Conservation (phyloP, 2,888 invertebrate species). For the Formica aserva region DNA sequence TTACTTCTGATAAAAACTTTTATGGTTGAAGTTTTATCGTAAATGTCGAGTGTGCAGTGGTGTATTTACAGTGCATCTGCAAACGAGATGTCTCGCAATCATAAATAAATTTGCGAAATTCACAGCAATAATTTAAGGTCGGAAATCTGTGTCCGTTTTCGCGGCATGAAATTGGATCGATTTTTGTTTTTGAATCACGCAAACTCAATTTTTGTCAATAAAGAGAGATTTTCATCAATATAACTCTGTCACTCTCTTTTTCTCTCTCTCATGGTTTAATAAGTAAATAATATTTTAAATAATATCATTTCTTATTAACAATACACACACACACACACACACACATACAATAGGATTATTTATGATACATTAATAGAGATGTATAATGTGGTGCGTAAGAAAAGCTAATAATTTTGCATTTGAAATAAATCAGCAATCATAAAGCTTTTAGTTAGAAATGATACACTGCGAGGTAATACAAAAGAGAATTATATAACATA, state of each 20-base stretch:
- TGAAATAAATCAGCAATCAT: neutral
- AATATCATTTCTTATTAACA: neutral
- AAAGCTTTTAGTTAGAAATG: constrained; percentile 11
- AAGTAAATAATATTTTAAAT: neutral
- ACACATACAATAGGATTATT: neutral
- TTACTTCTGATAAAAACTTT: constrained; percentile 19
- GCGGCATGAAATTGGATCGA: neutral
- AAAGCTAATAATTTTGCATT: neutral
- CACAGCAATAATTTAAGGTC: neutral
- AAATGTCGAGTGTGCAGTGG: neutral
- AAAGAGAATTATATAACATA: constrained; percentile 11
- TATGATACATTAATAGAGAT: neutral
- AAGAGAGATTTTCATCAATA: neutral
- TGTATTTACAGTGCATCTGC: neutral
- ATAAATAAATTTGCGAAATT: constrained; percentile 21
- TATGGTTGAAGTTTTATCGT: constrained; percentile 15
- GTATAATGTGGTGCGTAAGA: neutral
- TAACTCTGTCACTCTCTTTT: neutral
- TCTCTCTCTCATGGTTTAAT: neutral
- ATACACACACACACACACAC: too few relatives aligned
- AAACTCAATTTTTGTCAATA: constrained; percentile 1
- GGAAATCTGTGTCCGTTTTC: constrained; percentile 1
- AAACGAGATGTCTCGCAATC: constrained; percentile 12
- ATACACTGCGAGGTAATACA: neutral
- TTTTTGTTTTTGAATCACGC: neutral